phyloP scores from a whole-genome alignment of 1,140 invertebrate genomes.

The Xylocopa sonorina region DNA sequence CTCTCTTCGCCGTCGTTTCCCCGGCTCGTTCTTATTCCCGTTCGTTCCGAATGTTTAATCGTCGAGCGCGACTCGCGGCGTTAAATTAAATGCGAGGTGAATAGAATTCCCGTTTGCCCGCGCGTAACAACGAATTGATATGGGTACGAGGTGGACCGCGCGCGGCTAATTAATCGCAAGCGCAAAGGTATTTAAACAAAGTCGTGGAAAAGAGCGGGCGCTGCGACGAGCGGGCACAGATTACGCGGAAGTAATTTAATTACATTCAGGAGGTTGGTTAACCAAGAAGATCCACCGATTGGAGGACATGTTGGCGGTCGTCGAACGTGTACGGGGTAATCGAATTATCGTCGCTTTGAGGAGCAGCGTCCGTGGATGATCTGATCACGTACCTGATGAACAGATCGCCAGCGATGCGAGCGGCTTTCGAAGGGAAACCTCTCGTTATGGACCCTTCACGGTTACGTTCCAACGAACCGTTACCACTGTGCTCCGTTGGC shows the following conservation, averaged over 20 bases:
- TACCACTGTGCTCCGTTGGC: constrained; percentile 59
- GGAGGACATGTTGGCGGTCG: constrained; percentile 77
- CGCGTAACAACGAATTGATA: too few species aligned
- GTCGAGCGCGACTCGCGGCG: too few species aligned
- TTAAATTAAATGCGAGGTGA: too few species aligned
- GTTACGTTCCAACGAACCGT: constrained; percentile 65
- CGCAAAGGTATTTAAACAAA: neutral
- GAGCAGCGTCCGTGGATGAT: constrained; percentile 81
- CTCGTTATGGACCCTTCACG: constrained; percentile 69
- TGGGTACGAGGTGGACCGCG: too few species aligned
- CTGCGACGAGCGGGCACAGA: neutral
- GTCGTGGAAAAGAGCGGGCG: neutral
- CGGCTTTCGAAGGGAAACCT: constrained; percentile 75
- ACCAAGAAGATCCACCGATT: constrained; percentile 52
- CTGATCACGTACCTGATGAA: constrained; percentile 80
- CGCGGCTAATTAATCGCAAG: neutral
- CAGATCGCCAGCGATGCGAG: constrained; percentile 79
- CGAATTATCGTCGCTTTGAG: constrained; percentile 82
- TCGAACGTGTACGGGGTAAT: constrained; percentile 79
- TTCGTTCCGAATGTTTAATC: too few species aligned
- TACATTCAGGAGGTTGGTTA: constrained; percentile 48
- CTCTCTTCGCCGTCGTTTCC: too few species aligned
- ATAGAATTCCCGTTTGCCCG: too few species aligned
- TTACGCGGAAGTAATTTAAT: constrained; percentile 29
- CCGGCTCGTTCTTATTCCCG: too few species aligned